Base-by-base conservation (phyloP, 1,140 invertebrate genomes). In the Papilio xuthus region DNA sequence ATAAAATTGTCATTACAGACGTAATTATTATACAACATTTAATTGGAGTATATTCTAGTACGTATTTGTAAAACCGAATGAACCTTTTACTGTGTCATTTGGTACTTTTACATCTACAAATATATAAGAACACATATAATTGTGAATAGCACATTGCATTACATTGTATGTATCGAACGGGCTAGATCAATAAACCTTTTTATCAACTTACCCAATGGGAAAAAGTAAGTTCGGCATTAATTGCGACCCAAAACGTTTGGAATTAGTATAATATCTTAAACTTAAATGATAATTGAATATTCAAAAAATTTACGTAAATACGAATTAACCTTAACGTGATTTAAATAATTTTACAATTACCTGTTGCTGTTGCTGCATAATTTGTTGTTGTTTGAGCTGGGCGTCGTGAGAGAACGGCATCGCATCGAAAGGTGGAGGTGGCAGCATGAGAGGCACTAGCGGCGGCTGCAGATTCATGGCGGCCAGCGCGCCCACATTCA, bases 381-480 rank as follows among this genome's bases (percentile, higher is more conserved):
- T 90, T 26, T 95, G 95, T 90, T 97, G 97, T 90, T 97, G 96
- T 91, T 97, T 96, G 15, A 96, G 94, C 56, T 93, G 91, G 81
- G 95, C 96, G 89, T 94, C 95, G 83, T 91, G 92, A 69, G 82
- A 90, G 82, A 89, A 94, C 81, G 91, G 94, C 95, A 96, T 96
- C 80, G 94, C 94, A 85, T 96, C 96, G 88, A 90, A 97, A 13
- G 96, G 96, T 47, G 96, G 96, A 20, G 97, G 97, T 28, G 97
- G 97, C 95, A 98, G 95, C 97, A 99, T 98, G 94, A 98, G 96
- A 2, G 98, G 97, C 79, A 98, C 97, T 63, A 98, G 90, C 0
- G 97, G 97, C 13, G 97, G 97, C 90, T 97, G 97, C 13, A 98
- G 93, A 90, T 98, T 98, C 97, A 98, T 98, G 0, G 97, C 97